Percentiles rank a stretch among this genome's conserved stretches.
These are phyloP conservation scores for Sarcophaga peregrina DNA, from an alignment of 1,140 invertebrate genomes.

Conservation along the genomic window DNA sequence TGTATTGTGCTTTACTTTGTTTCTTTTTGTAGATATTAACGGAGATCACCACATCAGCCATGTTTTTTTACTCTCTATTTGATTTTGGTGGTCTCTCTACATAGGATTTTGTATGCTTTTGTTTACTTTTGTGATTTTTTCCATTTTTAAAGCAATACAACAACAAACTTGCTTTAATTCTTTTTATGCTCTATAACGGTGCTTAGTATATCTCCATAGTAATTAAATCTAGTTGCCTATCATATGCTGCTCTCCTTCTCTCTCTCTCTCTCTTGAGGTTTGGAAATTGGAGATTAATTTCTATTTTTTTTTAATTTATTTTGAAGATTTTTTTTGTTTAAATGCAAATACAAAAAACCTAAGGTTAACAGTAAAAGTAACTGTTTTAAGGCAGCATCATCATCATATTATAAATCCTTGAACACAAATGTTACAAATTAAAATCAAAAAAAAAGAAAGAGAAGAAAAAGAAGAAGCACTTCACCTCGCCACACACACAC, in stretches of 20 bases:
- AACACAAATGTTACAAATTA: constrained; percentile 24
- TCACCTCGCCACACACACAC: too few species aligned
- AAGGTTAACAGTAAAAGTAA: too few species aligned
- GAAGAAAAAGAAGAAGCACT: too few species aligned
- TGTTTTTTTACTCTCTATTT: neutral
- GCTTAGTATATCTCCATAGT: neutral
- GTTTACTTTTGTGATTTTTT: neutral
- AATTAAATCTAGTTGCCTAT: neutral
- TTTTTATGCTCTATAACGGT: neutral
- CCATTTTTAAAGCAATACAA: too few species aligned
- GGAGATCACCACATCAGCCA: neutral
- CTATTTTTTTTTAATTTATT: constrained; percentile 1
- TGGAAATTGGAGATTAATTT: neutral
- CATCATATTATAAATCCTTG: neutral
- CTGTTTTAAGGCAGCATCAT: neutral
- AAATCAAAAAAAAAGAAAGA: too few species aligned
- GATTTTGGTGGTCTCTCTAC: neutral
- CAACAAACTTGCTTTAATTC: too few species aligned
- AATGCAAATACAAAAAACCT: neutral
- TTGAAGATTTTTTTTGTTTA: neutral
- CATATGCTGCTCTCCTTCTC: neutral
- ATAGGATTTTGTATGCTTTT: neutral
- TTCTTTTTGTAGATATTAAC: neutral
- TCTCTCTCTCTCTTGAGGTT: neutral
- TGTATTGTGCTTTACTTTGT: neutral